Evolutionary conservation across 2,888 invertebrate genomes (phyloP).

Genomic region (Strigamia transsilvanica): DNA sequence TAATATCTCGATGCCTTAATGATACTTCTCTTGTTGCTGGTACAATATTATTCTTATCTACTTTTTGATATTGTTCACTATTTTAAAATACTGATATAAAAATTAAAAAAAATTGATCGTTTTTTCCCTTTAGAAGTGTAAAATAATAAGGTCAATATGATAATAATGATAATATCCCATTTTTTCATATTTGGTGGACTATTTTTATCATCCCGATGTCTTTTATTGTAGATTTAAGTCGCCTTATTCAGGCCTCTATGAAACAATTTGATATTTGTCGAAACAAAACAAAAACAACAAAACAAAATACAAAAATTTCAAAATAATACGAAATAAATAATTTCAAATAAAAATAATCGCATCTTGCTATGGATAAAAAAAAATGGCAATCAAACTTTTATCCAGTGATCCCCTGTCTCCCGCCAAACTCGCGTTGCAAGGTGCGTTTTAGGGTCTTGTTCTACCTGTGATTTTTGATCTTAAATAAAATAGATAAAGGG

Average conservation of each 20-base stretch:
- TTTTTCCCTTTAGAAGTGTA: slow-evolving; percentile 51
- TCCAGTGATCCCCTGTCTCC: slow-evolving; percentile 46
- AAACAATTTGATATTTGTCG: slow-evolving; percentile 13
- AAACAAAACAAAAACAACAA: background rate
- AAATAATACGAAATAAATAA: background rate
- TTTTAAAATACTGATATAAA: slow-evolving; percentile 53
- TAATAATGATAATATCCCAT: slow-evolving; percentile 53
- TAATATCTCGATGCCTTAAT: slow-evolving; percentile 53
- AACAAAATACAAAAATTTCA: background rate
- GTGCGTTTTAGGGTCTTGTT: slow-evolving; percentile 47
- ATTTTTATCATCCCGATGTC: slow-evolving; percentile 52
- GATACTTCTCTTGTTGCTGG: slow-evolving; percentile 50
- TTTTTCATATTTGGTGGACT: slow-evolving; percentile 54
- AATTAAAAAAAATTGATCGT: slow-evolving; percentile 10
- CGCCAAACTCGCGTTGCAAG: slow-evolving; percentile 49
- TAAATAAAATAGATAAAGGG: slow-evolving; percentile 18
- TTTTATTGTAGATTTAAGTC: slow-evolving; percentile 53
- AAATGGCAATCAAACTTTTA: slow-evolving; percentile 48
- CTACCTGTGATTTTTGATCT: slow-evolving; percentile 48
- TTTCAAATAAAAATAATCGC: background rate
- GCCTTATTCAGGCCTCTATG: slow-evolving; percentile 53
- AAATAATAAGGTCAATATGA: slow-evolving; percentile 48
- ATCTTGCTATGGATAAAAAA: slow-evolving; percentile 45
- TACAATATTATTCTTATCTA: slow-evolving; percentile 54
- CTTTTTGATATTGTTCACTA: slow-evolving; percentile 55